Evolutionary conservation across 2,113 vertebrate genomes (phyloP).

Genomic region (Calcarius ornatus): DNA sequence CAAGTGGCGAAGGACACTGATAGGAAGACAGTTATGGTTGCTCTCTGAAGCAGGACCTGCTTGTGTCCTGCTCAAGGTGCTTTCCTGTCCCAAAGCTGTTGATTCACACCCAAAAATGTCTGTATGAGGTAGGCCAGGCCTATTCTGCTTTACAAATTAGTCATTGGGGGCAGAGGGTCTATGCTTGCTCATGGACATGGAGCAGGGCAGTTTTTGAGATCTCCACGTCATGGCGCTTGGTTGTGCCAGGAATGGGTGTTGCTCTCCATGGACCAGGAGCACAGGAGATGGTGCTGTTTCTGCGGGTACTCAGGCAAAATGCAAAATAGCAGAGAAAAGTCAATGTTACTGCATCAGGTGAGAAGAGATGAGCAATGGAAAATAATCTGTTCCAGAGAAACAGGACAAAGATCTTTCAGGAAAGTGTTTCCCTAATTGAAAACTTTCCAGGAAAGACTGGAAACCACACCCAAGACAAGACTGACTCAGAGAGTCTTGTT

Average conservation of each 20-base stretch:
- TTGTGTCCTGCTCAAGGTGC: background rate
- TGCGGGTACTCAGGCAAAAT: too few species aligned
- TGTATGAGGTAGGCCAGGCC: background rate
- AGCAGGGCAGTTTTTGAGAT: background rate
- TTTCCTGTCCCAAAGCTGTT: background rate
- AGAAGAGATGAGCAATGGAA: background rate
- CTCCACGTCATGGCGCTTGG: accelerated
- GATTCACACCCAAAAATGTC: background rate
- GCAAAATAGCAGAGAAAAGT: background rate
- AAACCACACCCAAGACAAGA: background rate
- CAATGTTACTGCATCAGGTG: background rate
- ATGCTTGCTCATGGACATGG: background rate
- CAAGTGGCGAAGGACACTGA: background rate
- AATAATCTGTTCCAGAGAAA: background rate
- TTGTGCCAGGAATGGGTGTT: background rate
- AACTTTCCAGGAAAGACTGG: background rate
- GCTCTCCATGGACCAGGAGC: background rate
- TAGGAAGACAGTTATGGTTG: background rate
- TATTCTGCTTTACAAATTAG: background rate
- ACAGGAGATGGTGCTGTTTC: background rate
- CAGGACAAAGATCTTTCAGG: background rate
- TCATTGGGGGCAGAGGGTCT: background rate
- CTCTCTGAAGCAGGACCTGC: background rate
- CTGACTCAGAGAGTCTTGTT: background rate
- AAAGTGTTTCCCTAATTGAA: background rate